Evolutionary conservation across 2,888 invertebrate species (phyloP), one percentile per base, ranked within the genome.

Genomic region (Dorcus hopei): DNA sequence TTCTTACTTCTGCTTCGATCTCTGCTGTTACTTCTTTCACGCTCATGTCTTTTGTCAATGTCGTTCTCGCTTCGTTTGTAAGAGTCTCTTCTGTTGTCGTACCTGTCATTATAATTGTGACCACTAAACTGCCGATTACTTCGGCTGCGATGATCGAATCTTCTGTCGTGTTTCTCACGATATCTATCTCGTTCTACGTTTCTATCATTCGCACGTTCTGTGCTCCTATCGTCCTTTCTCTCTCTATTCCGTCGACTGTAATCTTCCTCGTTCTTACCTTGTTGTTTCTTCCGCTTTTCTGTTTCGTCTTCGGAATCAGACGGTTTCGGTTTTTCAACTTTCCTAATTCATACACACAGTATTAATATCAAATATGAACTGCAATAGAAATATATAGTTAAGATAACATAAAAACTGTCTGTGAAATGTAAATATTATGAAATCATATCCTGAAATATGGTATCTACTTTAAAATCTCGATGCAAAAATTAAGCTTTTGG

Each of bases 291-390:
- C 41, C 41, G 47, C 38, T 50, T 53, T 16, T 41, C 45, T 9
- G 33, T 26, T 16, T 53, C 54, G 16, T 52, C 58, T 47, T 47
- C 16, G 9, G 49, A 55, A 16, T 43, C 50, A 38, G 59, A 54
- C 23, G 54, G 52, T 40, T 38, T 52, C 26, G 54, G 54, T 52
- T 58, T 59, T 42, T 62, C 62, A 8, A 52, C 26, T 59, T 58
- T 65, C 61, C 65, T 65, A 62, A n/a, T 61, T 62, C 26, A 63
- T 48, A 56, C 48, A 59, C 19, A 61, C 53, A 58, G 52, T 54
- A 52, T 57, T 43, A 52, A 52, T 49, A 43, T 61, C 40, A 58
- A 61, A 45, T 58, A 58, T 38, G 42, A 7, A 61, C 19, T 48
- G 40, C 47, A 53, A 48, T 39, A 54, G 26, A 59, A 41, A 58